Base-by-base conservation (phyloP, 2,888 invertebrate genomes). In the Eupithecia vulgata region DNA sequence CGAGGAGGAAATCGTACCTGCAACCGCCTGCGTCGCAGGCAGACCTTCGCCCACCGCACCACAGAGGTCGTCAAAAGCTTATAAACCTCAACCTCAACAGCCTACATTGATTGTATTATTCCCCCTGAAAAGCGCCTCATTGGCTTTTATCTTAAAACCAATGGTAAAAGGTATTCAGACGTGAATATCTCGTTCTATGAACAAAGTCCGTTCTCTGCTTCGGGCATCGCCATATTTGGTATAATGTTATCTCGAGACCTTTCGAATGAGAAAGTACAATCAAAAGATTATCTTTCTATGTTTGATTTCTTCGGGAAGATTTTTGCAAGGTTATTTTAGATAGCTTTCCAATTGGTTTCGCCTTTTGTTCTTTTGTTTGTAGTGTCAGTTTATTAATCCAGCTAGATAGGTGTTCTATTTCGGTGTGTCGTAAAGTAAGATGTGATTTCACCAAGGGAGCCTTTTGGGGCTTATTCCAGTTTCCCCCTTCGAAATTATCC, bases 241-340 rank as follows among this genome's bases (percentile, higher is more conserved):
- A 25, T 57, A 57, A 57, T 57, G 25, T 57, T 34, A 72, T 72
- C 42, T 64, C 35, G 21, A 65, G 68, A 69, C 66, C 66, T 52
- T 67, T 69, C 69, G 59, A 59, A 73, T 66, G 72, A 72, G 72
- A 69, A 69, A 73, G 72, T 73, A 61, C 48, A 61, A 73, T 73
- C 65, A 66, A 45, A 66, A 68, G 68, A 69, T 72, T 64, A 45
- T 35, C 37, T 52, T 45, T 65, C 66, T 68, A 73, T 69, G 34
- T 42, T 42, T 66, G 45, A 42, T 45, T 40, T 45, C 52, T 74
- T 70, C 45, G 69, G 5, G 13, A 21, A 21, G 48, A 10, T 52
- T 52, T 45, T 21, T 52, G 48, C 21, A 52, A 57, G 57, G 57
- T 57, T 57, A 8, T 48, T 8, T 12, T 17, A n/a, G 48, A n/a